Evolutionary conservation across 2,888 invertebrate genomes (phyloP).

Genomic region (Drosophila anceps): DNA sequence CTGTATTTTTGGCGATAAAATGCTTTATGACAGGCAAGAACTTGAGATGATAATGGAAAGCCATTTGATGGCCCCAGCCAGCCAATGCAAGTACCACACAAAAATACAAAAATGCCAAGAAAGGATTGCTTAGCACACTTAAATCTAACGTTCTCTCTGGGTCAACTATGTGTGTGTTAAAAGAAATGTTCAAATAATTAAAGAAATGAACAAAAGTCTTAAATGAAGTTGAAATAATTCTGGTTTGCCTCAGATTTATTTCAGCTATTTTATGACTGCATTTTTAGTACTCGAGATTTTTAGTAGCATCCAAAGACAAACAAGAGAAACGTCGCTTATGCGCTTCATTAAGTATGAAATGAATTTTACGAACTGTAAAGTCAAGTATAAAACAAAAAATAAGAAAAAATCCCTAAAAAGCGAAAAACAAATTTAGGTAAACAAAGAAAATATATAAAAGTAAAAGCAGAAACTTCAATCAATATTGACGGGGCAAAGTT

Average conservation of each 20-base stretch:
- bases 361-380: conserved; percentile 9
- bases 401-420: neutral
- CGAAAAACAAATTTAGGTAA: conserved; percentile 1
- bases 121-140: conserved; percentile 46
- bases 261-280: neutral
- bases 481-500: neutral
- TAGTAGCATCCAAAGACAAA: neutral
- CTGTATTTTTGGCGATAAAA: conserved; percentile 57
- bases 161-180: neutral
- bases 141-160: conserved; percentile 4
- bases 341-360: conserved; percentile 1
- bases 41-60: conserved; percentile 65
- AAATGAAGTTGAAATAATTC: neutral
- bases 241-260: neutral
- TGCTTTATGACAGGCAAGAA: conserved; percentile 59
- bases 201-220: neutral
- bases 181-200: neutral
- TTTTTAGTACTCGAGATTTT: neutral
- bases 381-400: neutral
- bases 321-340: neutral
- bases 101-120: conserved; percentile 15
- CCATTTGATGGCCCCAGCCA: conserved; percentile 45
- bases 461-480: neutral
- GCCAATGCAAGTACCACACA: conserved; percentile 33
- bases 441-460: conserved; percentile 5